Base-by-base conservation (phyloP, 2,113 vertebrate species). In the Corydoras sp. region DNA sequence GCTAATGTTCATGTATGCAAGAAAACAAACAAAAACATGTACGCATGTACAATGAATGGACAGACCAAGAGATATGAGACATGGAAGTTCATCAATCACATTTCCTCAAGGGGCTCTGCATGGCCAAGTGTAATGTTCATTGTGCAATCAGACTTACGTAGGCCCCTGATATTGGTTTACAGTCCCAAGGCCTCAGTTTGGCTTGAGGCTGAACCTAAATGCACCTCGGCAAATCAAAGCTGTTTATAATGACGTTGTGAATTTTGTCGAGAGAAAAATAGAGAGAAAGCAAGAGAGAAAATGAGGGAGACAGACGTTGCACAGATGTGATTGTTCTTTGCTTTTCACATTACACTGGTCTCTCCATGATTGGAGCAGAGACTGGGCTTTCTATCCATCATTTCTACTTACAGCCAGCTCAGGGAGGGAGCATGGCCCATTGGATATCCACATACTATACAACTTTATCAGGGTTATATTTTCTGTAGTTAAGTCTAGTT, bases 141-240 rank as follows among this genome's bases (percentile, higher is more conserved):
- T 86, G 81, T 82, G 79, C 85, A 89, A 88, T 82, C 71, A 76
- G 79, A 79, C 84, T 82, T 84, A 82, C 81, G 77, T 81, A 83
- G 79, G 78, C 71, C 81, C 83, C 76, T 74, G 82, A 83, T 86
- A 86, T 87, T 86, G 73, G 82, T 83, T 85, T 81, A 82, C 80
- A 72, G 73, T 89, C 86, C 83, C 84, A 74, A 72, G 84, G 82
- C 79, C 79, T 83, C 77, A 77, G 79, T 59, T 81, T 80, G 68
- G 82, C 79, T 86, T 86, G 85, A 85, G 78, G 67, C 76, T 30
- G 69, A 70, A 86, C 83, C 83, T 84, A 84, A 89, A 81, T 79
- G 76, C 83, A 84, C 77, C 74, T 86, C 81, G 82, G 65, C 74
- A 86, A 89, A 86, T 87, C 84, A 84, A 76, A 85, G 81, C 82